phyloP scores from a whole-genome alignment of 2,888 invertebrate genomes.

The Ditula angustiorana region DNA sequence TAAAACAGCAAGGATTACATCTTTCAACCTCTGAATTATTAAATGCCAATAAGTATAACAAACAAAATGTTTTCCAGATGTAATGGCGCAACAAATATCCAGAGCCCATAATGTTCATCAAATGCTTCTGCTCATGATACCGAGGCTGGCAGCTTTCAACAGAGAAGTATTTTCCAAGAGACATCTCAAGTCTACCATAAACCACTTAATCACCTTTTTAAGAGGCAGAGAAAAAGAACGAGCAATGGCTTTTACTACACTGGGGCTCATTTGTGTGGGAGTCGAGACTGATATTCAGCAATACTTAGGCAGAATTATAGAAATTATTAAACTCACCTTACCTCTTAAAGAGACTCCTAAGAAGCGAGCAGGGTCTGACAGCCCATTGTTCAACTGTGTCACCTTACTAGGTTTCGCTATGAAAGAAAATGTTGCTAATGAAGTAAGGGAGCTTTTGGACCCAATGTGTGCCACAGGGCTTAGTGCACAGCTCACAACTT shows the following conservation, averaged over 20 bases:
- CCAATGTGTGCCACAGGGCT: slow-evolving; percentile 97
- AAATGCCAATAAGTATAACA: no score
- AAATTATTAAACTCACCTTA: slow-evolving; percentile 90
- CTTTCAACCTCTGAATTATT: no score
- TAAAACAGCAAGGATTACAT: no score
- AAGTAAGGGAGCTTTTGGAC: slow-evolving; percentile 93
- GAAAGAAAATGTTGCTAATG: slow-evolving; percentile 90
- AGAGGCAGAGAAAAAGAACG: slow-evolving; percentile 94
- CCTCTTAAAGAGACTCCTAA: slow-evolving; percentile 92
- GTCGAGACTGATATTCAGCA: slow-evolving; percentile 92
- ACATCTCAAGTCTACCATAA: slow-evolving; percentile 91
- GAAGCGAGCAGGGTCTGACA: slow-evolving; percentile 90
- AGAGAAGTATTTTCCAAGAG: slow-evolving; percentile 91
- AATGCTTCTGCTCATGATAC: slow-evolving; percentile 93
- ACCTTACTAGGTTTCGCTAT: slow-evolving; percentile 96
- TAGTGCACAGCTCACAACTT: slow-evolving; percentile 95
- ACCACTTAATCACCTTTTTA: slow-evolving; percentile 91
- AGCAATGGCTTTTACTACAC: slow-evolving; percentile 94
- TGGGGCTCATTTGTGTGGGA: slow-evolving; percentile 96
- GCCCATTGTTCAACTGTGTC: slow-evolving; percentile 97
- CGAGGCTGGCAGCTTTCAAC: slow-evolving; percentile 97
- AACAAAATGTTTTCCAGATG: slow-evolving; percentile 85
- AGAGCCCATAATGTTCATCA: slow-evolving; percentile 94
- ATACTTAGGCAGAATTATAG: slow-evolving; percentile 93
- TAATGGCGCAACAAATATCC: slow-evolving; percentile 92